These are phyloP conservation scores for Argya squamiceps DNA, from an alignment of 2,797 vertebrate species.

Conservation along the genomic window DNA sequence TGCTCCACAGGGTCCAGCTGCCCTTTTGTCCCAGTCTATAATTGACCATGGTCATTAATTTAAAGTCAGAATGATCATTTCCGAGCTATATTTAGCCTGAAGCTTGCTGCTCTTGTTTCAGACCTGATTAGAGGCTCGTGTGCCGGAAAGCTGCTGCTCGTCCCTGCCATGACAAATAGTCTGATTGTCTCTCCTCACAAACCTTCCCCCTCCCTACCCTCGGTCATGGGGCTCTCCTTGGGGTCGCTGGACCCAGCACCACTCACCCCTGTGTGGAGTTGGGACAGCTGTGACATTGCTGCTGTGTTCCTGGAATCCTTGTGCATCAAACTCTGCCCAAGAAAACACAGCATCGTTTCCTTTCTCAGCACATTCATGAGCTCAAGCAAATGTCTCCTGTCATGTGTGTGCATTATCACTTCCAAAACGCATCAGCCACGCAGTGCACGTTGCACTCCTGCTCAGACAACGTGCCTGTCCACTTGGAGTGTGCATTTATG, in stretches of 20 bases:
- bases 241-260: neutral
- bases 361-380: neutral
- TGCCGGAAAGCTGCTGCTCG: neutral
- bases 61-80: conserved; percentile 51
- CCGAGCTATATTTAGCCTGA: conserved; percentile 38
- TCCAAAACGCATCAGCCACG: neutral
- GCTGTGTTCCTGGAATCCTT: neutral
- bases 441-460: neutral
- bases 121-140: conserved; percentile 15
- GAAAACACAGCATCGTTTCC: neutral
- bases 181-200: neutral
- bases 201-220: neutral
- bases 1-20: conserved; percentile 60
- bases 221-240: rapidly evolving
- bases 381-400: neutral
- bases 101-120: conserved; percentile 34
- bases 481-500: neutral
- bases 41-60: conserved; percentile 54
- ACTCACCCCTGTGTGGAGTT: neutral
- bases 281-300: neutral
- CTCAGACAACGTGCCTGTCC: neutral
- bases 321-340: neutral
- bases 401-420: neutral
- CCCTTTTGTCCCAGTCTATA: conserved; percentile 63
- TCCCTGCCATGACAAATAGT: neutral